phyloP scores from a whole-genome alignment of 2,888 invertebrate species.

The Caenorhabditis panamensis region DNA sequence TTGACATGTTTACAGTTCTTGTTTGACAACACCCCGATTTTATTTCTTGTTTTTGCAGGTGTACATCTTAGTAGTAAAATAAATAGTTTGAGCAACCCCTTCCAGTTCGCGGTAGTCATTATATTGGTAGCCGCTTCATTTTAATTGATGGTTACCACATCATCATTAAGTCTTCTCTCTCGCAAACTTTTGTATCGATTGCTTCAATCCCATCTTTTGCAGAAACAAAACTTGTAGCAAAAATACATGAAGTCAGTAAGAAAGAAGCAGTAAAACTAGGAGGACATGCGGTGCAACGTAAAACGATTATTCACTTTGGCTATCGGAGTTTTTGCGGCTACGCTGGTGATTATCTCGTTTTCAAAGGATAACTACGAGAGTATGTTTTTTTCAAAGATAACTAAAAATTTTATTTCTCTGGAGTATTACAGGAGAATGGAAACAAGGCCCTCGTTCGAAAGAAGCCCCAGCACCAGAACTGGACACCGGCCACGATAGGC shows the following conservation, averaged over 20 bases:
- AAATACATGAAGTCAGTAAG: slow-evolving; percentile 16
- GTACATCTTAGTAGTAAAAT: too few relatives aligned
- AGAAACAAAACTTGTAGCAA: slow-evolving; percentile 1
- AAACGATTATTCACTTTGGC: slow-evolving; percentile 75
- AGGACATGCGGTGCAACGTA: slow-evolving; percentile 77
- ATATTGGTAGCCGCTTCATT: background rate
- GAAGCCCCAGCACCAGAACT: slow-evolving; percentile 29
- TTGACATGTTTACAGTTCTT: slow-evolving; percentile 39
- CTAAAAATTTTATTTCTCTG: too few relatives aligned
- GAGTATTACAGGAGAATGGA: slow-evolving; percentile 63
- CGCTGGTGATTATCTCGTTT: slow-evolving; percentile 75
- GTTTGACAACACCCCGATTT: slow-evolving; percentile 30
- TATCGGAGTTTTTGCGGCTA: slow-evolving; percentile 75
- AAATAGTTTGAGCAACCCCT: too few relatives aligned
- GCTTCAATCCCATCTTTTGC: slow-evolving; percentile 11
- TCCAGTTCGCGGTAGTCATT: too few relatives aligned
- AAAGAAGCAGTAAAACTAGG: slow-evolving; percentile 4
- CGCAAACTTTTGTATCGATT: background rate
- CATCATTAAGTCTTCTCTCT: background rate
- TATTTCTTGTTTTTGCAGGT: slow-evolving; percentile 40
- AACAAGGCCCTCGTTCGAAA: slow-evolving; percentile 59
- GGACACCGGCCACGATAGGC: too few relatives aligned
- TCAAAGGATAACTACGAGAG: slow-evolving; percentile 67
- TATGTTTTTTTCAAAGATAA: slow-evolving; percentile 42
- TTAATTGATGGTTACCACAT: too few relatives aligned